Evolutionary conservation across 2,888 invertebrate genomes (phyloP).

Genomic region (Cerastis rubricosa): DNA sequence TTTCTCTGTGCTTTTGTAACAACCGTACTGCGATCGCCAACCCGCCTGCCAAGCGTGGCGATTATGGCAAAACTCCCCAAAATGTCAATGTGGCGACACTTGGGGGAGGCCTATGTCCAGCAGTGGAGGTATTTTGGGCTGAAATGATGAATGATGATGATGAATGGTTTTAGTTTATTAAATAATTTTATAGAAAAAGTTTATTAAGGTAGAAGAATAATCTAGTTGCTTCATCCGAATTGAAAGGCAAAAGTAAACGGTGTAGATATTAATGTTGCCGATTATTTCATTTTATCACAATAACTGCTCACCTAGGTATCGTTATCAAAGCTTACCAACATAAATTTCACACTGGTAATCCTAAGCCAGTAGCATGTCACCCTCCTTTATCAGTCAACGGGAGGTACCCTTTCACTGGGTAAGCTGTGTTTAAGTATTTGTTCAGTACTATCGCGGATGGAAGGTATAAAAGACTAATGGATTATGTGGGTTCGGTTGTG

Average conservation of each 20-base stretch:
- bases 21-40: too few species aligned
- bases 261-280: not conserved
- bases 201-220: too few species aligned
- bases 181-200: too few species aligned
- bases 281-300: constrained; percentile 6
- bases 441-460: not conserved
- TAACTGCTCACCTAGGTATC: not conserved
- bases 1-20: too few species aligned
- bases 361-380: constrained; percentile 28
- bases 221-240: not conserved
- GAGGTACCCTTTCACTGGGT: constrained; percentile 33
- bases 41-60: too few species aligned
- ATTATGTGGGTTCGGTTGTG: constrained; percentile 11
- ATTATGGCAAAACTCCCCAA: too few species aligned
- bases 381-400: constrained; percentile 26
- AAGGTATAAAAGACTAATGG: not conserved
- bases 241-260: not conserved
- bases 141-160: too few species aligned
- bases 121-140: too few species aligned
- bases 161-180: too few species aligned
- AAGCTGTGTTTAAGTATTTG: constrained; percentile 32
- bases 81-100: too few species aligned
- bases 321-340: constrained; percentile 29
- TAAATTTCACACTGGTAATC: constrained; percentile 32
- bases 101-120: too few species aligned